Percentiles rank a stretch among this genome's conserved stretches.
phyloP scores from a whole-genome alignment of 2,113 vertebrate species.

The Formicarius rufipectus region DNA sequence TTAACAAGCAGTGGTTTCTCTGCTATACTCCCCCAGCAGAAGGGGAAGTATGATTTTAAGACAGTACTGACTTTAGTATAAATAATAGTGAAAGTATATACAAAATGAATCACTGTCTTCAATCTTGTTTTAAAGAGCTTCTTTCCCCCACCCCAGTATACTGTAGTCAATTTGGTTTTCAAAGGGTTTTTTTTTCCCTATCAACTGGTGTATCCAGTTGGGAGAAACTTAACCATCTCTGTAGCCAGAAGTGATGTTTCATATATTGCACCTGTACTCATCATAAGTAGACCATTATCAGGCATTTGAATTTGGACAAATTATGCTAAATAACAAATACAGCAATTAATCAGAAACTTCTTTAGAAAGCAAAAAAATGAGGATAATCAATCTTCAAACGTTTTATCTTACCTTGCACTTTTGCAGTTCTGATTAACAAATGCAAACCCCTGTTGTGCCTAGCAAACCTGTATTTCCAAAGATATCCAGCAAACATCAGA shows the following conservation, averaged over 20 bases:
- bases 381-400: conserved; percentile 32
- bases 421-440: conserved; percentile 30
- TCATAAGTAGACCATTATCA: not conserved
- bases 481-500: not conserved
- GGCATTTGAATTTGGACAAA: conserved; percentile 21
- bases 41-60: not conserved
- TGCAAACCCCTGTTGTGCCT: not conserved
- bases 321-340: conserved; percentile 31
- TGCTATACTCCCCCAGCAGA: not conserved
- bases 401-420: conserved; percentile 44
- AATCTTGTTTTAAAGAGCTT: not conserved
- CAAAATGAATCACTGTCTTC: not conserved
- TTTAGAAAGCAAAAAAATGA: conserved; percentile 18
- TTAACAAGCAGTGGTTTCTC: not conserved
- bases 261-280: not conserved
- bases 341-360: conserved; percentile 45
- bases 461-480: not conserved
- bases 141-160: not conserved
- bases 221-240: not conserved
- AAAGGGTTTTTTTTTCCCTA: not conserved
- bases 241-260: not conserved
- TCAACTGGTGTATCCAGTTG: not conserved
- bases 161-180: not conserved
- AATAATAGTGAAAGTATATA: not conserved
- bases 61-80: not conserved